Percentiles rank a stretch among this genome's conserved stretches.
Conservation (phyloP, 2,888 invertebrate species). For the Raillietiella orientalis region DNA sequence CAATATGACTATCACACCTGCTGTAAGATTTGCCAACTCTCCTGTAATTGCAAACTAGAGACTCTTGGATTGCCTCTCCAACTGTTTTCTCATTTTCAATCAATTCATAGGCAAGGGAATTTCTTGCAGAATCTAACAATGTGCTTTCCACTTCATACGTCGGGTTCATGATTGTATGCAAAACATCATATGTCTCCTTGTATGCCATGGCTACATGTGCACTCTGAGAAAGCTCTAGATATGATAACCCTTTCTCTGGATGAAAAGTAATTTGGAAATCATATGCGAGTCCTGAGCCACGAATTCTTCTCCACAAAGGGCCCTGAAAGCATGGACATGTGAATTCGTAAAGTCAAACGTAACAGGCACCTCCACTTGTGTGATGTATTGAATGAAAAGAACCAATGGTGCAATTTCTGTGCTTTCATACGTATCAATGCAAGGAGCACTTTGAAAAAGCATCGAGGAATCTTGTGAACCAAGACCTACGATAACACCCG, state of each 20-base stretch:
- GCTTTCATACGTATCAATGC: conserved; percentile 25
- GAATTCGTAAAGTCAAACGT: no score
- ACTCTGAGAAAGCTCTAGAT: no score
- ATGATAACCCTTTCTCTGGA: no score
- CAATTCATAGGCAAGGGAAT: conserved; percentile 54
- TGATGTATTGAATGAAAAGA: conserved; percentile 52
- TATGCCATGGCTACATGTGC: conserved; percentile 50
- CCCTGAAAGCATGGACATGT: conserved; percentile 27
- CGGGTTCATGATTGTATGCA: conserved; percentile 26
- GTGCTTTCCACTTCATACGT: conserved; percentile 29
- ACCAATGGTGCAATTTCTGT: conserved; percentile 34
- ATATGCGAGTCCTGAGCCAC: conserved; percentile 59
- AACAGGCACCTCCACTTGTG: conserved; percentile 50
- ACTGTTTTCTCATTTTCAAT: conserved; percentile 48
- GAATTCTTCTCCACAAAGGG: conserved; percentile 55
- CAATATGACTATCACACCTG: no score
- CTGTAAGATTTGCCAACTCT: no score
- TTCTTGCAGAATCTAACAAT: conserved; percentile 45
- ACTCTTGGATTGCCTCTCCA: conserved; percentile 26
- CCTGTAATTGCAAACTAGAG: no score
- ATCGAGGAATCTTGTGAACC: conserved; percentile 49
- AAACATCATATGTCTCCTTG: conserved; percentile 33
- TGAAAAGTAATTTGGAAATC: conserved; percentile 28
- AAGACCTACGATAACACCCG: conserved; percentile 35
- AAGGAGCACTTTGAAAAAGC: conserved; percentile 28